Conservation (phyloP, 92 coral and sea anemone genomes). For the Porites cylindrica region DNA sequence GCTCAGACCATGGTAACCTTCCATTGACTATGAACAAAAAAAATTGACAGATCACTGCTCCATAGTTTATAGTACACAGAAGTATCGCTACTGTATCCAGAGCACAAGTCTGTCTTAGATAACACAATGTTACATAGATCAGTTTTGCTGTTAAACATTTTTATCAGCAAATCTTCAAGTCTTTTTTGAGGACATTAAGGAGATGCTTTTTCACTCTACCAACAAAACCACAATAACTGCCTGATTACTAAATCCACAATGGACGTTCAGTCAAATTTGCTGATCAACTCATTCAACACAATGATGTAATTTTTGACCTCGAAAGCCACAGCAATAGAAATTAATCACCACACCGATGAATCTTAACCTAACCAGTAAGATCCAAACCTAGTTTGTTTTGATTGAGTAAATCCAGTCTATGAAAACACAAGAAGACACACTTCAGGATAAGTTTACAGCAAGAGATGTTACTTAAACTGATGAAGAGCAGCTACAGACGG, state of each 20-base stretch:
- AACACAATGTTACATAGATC: too few species aligned
- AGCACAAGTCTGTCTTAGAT: too few species aligned
- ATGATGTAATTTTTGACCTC: slow-evolving; percentile 45
- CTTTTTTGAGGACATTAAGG: too few species aligned
- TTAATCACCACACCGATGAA: too few species aligned
- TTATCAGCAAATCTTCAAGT: too few species aligned
- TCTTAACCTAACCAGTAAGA: not conserved
- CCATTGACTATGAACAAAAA: not conserved
- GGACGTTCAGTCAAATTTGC: too few species aligned
- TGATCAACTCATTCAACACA: not conserved
- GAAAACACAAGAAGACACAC: not conserved
- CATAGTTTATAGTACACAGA: not conserved
- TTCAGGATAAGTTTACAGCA: not conserved
- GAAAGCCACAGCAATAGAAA: slow-evolving; percentile 27
- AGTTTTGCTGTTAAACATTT: too few species aligned
- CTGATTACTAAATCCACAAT: too few species aligned
- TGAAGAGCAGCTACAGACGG: not conserved
- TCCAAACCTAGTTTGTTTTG: not conserved
- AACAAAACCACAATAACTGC: too few species aligned
- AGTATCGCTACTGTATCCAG: not conserved
- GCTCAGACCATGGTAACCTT: not conserved
- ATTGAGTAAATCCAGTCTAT: not conserved
- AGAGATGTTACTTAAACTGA: not conserved
- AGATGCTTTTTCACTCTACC: too few species aligned
- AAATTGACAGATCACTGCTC: not conserved